A percentile compares a stretch with the other conserved stretches of the same genome.
Evolutionary conservation across 30 jellyfish, hydroid and myxozoan species (phyloP).

Genomic region (Clytia hemisphaerica): DNA sequence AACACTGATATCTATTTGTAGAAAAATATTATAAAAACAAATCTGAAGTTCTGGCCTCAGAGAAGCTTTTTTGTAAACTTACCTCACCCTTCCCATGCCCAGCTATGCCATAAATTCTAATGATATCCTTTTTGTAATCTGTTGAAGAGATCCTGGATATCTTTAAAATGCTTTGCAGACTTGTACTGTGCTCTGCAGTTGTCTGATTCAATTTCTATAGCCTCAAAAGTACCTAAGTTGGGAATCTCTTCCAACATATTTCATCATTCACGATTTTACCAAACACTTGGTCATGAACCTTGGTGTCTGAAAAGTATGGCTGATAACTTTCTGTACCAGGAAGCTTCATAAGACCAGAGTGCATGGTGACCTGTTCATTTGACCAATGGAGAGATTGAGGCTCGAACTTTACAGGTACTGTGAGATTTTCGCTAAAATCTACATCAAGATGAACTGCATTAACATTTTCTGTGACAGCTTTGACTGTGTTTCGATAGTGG

Average conservation of each 20-base stretch:
- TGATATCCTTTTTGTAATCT: neutral
- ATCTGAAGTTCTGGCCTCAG: too few species aligned
- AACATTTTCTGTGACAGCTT: neutral
- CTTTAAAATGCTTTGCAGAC: constrained; percentile 7
- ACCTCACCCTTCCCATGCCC: constrained; percentile 20
- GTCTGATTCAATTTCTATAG: constrained; percentile 6
- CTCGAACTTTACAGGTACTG: constrained; percentile 1
- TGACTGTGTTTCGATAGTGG: neutral
- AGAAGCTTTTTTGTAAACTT: too few species aligned
- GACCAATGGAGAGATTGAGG: constrained; percentile 14
- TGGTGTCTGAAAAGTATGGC: constrained; percentile 2
- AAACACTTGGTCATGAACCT: constrained; percentile 15
- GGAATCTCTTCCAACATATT: neutral
- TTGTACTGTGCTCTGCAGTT: constrained; percentile 14
- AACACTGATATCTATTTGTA: too few species aligned
- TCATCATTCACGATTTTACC: neutral
- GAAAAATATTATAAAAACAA: too few species aligned
- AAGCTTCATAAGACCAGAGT: constrained; percentile 7
- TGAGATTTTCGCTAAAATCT: constrained; percentile 6
- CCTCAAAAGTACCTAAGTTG: neutral
- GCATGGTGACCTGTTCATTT: constrained; percentile 8
- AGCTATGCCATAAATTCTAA: constrained; percentile 6
- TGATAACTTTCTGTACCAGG: neutral
- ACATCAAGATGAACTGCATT: constrained; percentile 1
- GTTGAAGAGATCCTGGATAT: neutral